Evolutionary conservation across 2,888 invertebrate species (phyloP).

Genomic region (Polydrusus pterygomalis): DNA sequence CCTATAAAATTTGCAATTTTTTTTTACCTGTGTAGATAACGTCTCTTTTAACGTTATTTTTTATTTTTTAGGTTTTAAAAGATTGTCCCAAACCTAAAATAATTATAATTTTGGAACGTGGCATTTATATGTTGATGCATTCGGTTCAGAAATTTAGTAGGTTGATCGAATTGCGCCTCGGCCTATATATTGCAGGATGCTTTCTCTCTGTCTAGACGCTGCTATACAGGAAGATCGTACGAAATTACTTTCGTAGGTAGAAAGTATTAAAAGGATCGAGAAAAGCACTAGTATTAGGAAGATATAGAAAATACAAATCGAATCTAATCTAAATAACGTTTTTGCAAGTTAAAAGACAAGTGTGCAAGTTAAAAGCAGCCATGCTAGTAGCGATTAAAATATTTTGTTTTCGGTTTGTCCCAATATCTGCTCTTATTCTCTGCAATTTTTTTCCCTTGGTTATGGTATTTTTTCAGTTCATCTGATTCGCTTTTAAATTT

Average conservation of each 20-base stretch:
- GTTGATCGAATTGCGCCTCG: conserved; percentile 10
- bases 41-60: too few species aligned
- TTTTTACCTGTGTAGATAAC: too few species aligned
- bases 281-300: background rate
- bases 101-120: background rate
- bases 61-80: too few species aligned
- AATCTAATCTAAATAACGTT: too few species aligned
- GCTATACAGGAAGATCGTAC: background rate
- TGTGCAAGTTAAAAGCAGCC: too few species aligned
- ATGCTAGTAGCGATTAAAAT: too few species aligned
- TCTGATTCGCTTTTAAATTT: conserved; percentile 47
- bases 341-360: too few species aligned
- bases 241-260: background rate
- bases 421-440: background rate
- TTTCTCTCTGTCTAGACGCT: background rate
- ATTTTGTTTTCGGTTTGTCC: background rate
- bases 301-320: too few species aligned
- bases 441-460: conserved; percentile 2
- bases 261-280: background rate
- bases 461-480: conserved; percentile 46
- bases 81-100: background rate
- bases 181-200: conserved; percentile 2
- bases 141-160: conserved; percentile 11
- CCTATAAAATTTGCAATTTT: too few species aligned
- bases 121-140: conserved; percentile 10